Conservation (phyloP, 2,888 invertebrate genomes). For the Macrostomum cliftonense region DNA sequence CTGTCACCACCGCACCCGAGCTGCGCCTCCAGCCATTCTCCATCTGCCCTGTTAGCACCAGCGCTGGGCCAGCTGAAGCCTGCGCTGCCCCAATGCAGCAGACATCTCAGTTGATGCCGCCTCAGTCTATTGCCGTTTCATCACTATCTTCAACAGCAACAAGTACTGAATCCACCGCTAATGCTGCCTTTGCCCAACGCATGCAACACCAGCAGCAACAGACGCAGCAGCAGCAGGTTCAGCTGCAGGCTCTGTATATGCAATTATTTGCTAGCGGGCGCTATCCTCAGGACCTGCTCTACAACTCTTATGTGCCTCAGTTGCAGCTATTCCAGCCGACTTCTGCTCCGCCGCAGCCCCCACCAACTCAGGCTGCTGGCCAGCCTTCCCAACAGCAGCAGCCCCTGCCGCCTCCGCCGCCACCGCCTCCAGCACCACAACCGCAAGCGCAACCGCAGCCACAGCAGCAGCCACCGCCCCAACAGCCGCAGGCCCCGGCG, state of each 20-base stretch:
- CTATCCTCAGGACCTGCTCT: too few relatives aligned
- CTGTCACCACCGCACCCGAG: not conserved
- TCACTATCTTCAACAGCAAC: too few relatives aligned
- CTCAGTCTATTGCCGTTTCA: too few relatives aligned
- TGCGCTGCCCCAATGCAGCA: not conserved
- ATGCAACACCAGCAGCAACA: too few relatives aligned
- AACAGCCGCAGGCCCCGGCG: conserved; percentile 5
- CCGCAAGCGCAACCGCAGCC: conserved; percentile 13
- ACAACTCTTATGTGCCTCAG: too few relatives aligned
- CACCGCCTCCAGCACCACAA: not conserved
- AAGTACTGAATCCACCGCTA: too few relatives aligned
- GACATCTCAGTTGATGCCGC: not conserved
- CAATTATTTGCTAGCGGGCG: too few relatives aligned
- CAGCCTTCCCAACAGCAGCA: conserved; percentile 13
- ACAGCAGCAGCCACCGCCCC: conserved; percentile 14
- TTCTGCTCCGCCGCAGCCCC: conserved; percentile 5
- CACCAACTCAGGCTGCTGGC: conserved; percentile 14
- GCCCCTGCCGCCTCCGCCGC: not conserved
- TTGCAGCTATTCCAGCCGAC: too few relatives aligned
- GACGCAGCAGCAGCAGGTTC: too few relatives aligned
- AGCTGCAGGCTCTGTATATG: too few relatives aligned
- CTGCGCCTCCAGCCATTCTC: not conserved
- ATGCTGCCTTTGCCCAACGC: too few relatives aligned
- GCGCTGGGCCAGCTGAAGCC: not conserved
- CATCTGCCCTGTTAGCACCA: not conserved